Percentiles rank a stretch among this genome's conserved stretches.
These are phyloP conservation scores for Rhipidura dahli DNA, from an alignment of 2,113 vertebrate genomes.

Conservation along the genomic window DNA sequence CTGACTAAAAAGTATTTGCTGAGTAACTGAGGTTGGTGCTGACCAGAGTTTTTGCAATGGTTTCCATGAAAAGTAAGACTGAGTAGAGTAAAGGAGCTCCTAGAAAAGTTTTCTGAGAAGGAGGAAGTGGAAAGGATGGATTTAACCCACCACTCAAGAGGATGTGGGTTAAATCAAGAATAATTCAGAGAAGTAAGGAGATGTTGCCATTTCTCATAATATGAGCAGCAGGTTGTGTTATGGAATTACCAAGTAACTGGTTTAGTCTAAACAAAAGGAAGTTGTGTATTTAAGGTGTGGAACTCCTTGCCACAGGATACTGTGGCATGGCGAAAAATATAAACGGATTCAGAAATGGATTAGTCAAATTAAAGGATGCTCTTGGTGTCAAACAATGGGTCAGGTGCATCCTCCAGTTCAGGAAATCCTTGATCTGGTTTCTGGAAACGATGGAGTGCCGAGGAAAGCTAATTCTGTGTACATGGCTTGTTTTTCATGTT, in stretches of 20 bases:
- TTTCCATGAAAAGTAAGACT: neutral
- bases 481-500: neutral
- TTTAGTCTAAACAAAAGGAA: neutral
- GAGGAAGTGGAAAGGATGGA: neutral
- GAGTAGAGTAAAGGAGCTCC: neutral
- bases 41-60: neutral
- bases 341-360: neutral
- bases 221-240: neutral
- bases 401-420: constrained; percentile 2
- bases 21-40: neutral
- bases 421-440: neutral
- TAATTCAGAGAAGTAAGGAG: neutral
- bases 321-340: neutral
- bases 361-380: neutral
- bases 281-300: neutral
- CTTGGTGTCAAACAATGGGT: neutral
- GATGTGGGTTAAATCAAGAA: neutral
- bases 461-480: neutral
- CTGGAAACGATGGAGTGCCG: neutral
- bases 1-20: neutral
- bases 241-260: neutral
- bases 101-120: neutral
- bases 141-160: no score
- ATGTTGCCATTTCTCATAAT: neutral
- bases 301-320: neutral